These are phyloP conservation scores for Dasypolia templi DNA, from an alignment of 2,888 invertebrate species.

Conservation along the genomic window DNA sequence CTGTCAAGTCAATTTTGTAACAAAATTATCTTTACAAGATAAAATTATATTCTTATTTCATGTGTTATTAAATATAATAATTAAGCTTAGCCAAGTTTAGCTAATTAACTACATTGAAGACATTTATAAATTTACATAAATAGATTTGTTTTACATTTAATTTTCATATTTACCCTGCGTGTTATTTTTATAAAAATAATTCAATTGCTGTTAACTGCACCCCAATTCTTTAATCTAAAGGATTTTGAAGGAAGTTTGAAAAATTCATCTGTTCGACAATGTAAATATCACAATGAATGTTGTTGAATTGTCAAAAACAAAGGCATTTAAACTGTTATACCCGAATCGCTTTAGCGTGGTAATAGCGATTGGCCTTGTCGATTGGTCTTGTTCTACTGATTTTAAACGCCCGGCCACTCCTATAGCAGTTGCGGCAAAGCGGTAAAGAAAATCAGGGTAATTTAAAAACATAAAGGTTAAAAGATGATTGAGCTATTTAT, in stretches of 20 bases:
- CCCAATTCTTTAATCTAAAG: too few species aligned
- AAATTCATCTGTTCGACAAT: too few species aligned
- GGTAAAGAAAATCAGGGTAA: constrained; percentile 12
- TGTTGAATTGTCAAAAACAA: too few species aligned
- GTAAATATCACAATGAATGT: too few species aligned
- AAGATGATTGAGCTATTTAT: constrained; percentile 33
- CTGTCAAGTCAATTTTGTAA: constrained; percentile 23
- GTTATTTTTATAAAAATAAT: background rate
- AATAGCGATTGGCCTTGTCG: too few species aligned
- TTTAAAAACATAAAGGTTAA: constrained; percentile 18
- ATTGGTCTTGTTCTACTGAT: too few species aligned
- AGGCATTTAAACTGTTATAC: too few species aligned
- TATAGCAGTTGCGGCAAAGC: too few species aligned
- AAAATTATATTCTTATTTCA: background rate
- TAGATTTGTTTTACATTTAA: constrained; percentile 19
- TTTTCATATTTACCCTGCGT: constrained; percentile 51
- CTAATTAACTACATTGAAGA: constrained; percentile 7
- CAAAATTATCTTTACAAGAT: constrained; percentile 14
- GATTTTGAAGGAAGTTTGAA: too few species aligned
- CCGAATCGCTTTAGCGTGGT: too few species aligned
- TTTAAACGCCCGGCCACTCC: too few species aligned
- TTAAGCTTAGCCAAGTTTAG: constrained; percentile 43
- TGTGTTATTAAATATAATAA: constrained; percentile 1
- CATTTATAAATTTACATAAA: constrained; percentile 6
- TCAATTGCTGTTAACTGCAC: too few species aligned